Evolutionary conservation across 2,113 vertebrate genomes (phyloP), one percentile per base, ranked within the genome.

Genomic region (Pterocles burchelli): DNA sequence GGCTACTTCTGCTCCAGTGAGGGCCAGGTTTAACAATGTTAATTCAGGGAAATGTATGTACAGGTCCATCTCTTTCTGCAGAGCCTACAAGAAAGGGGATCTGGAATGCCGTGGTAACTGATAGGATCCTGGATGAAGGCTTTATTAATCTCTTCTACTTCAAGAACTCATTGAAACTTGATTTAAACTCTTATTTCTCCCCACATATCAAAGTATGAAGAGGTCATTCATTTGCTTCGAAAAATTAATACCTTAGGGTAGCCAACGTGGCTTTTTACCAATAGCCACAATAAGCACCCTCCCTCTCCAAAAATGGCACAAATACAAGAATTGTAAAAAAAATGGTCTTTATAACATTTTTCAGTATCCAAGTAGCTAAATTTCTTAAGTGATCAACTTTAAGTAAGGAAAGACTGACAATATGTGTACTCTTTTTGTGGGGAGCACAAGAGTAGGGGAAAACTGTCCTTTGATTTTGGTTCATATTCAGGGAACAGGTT

Each of bases 401-500:
- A 90, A 59, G 38, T 29, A 20, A 77, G 33, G 36, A 88, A 81
- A 90, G 82, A 72, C 14, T 92, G 82, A 80, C 74, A 93, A 46
- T 84, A n/a, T 16, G 3, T 29, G 18, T 49, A 15, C 25, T 90
- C 3, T 63, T 82, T 57, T 80, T 59, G 29, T 0, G 1, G 38
- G 59, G 46, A 92, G 75, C 1, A 74, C 72, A 93, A 70, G n/a
- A 74, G 25, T 59, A 33, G 73, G 36, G 57, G 68, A 95, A 71
- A 92, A 41, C 17, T 93, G 38, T 81, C 72, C 80, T 96, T 89
- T 95, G 83, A 95, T 96, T 94, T 78, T 68, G 19, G 79, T 92
- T 95, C 76, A 84, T 49, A 96, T 87, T 94, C 85, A 96, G 59
- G 65, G 86, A 96, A 93, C 82, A 93, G 75, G 90, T 97, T 96